phyloP scores from a whole-genome alignment of 2,797 vertebrate species.

The Sciurus vulgaris region DNA sequence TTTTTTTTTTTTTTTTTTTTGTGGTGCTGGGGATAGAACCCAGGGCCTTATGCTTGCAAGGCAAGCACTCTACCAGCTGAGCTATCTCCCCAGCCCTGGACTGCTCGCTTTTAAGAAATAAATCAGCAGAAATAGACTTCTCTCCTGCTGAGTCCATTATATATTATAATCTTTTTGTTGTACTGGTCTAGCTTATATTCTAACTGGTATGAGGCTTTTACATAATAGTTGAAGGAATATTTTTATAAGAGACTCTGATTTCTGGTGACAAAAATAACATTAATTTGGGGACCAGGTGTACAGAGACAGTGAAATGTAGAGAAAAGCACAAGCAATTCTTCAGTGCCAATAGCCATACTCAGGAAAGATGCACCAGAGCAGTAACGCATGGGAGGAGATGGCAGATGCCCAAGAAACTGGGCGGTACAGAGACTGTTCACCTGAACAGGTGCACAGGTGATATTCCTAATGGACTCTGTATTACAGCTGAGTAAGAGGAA shows the following conservation, averaged over 20 bases:
- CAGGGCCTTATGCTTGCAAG: too few relatives aligned
- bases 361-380: background rate
- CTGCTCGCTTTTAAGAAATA: background rate
- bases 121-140: conserved; percentile 1
- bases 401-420: background rate
- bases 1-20: too few relatives aligned
- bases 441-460: background rate
- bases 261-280: background rate
- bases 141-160: background rate
- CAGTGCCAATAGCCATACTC: background rate
- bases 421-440: background rate
- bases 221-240: background rate
- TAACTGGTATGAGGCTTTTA: background rate
- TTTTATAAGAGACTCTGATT: conserved; percentile 38
- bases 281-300: background rate
- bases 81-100: too few relatives aligned
- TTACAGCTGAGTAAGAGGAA: background rate
- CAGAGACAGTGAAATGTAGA: background rate
- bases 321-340: background rate
- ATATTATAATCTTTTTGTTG: background rate
- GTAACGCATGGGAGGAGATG: background rate
- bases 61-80: too few relatives aligned
- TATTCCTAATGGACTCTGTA: background rate
- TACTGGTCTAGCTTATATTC: background rate
- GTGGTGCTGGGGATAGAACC: too few relatives aligned